A percentile compares a stretch with the other conserved stretches of the same genome.
These are phyloP conservation scores for Tigriopus californicus DNA, from an alignment of 2,888 invertebrate genomes.

Conservation along the genomic window DNA sequence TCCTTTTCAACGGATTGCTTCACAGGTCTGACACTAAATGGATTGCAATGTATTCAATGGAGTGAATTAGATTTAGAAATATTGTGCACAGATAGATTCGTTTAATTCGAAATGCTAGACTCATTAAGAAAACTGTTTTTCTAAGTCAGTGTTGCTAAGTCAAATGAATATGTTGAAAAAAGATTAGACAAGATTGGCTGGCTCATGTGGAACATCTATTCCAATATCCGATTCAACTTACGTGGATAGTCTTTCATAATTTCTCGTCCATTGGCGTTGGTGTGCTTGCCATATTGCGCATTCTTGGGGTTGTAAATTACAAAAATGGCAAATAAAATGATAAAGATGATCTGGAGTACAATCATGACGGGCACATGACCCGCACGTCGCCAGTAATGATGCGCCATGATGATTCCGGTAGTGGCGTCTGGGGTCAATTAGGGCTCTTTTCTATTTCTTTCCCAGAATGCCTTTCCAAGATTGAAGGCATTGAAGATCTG, in stretches of 20 bases:
- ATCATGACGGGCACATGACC: conserved; percentile 17
- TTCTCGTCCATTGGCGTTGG: conserved; percentile 16
- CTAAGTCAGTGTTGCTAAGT: not conserved
- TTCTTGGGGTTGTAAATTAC: conserved; percentile 18
- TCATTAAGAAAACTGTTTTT: no score
- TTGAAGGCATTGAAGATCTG: no score
- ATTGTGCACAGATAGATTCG: no score
- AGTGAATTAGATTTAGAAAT: no score
- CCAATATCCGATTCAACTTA: conserved; percentile 18
- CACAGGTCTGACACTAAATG: no score
- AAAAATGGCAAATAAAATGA: conserved; percentile 20
- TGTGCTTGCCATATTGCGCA: conserved; percentile 14
- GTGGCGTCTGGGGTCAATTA: not conserved
- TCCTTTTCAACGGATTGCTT: no score
- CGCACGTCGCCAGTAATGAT: not conserved
- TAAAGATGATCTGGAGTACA: conserved; percentile 19
- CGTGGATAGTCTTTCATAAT: conserved; percentile 19
- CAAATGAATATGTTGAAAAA: not conserved
- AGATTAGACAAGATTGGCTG: no score
- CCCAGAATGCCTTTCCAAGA: no score
- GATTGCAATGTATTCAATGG: no score
- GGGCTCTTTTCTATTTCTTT: not conserved
- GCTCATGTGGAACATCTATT: no score
- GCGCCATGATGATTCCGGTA: not conserved
- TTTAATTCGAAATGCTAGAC: no score